Percentiles rank a stretch among this genome's conserved stretches.
Evolutionary conservation across 2,888 invertebrate genomes (phyloP).

Genomic region (Fragum fragum): DNA sequence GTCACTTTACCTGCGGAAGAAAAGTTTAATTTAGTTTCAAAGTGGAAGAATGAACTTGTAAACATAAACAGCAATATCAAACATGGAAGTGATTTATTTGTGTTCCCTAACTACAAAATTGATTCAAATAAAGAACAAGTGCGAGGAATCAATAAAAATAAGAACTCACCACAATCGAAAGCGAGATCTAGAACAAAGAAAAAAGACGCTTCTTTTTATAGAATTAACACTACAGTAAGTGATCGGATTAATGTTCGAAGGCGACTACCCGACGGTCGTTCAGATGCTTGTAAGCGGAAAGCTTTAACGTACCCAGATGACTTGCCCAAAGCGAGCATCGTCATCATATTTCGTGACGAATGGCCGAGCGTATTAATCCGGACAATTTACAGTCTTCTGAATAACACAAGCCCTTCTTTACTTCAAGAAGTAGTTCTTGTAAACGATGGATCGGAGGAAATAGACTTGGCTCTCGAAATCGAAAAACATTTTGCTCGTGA

Average conservation of each 20-base stretch:
- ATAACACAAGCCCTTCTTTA: constrained; percentile 34
- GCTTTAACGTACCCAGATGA: constrained; percentile 35
- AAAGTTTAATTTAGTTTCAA: too few relatives aligned
- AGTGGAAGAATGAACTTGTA: too few relatives aligned
- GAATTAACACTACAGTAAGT: constrained; percentile 50
- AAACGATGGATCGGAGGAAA: constrained; percentile 50
- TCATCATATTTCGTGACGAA: constrained; percentile 57
- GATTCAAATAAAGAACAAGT: too few relatives aligned
- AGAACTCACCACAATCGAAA: too few relatives aligned
- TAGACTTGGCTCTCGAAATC: constrained; percentile 29
- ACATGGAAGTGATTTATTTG: too few relatives aligned
- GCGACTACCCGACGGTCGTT: constrained; percentile 39
- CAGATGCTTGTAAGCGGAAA: constrained; percentile 36
- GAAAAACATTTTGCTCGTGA: constrained; percentile 38
- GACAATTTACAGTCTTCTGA: constrained; percentile 51
- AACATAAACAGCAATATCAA: too few relatives aligned
- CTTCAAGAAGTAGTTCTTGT: constrained; percentile 51
- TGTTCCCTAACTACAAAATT: too few relatives aligned
- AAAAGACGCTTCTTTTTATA: constrained; percentile 16
- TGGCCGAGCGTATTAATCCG: constrained; percentile 48
- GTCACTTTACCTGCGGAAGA: too few relatives aligned
- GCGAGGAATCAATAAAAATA: too few relatives aligned
- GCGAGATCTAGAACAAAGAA: too few relatives aligned
- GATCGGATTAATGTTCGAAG: constrained; percentile 44
- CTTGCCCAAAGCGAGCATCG: constrained; percentile 38